A percentile compares a stretch with the other conserved stretches of the same genome.
Evolutionary conservation across 2,113 vertebrate genomes (phyloP).

Genomic region (Sturnus vulgaris): DNA sequence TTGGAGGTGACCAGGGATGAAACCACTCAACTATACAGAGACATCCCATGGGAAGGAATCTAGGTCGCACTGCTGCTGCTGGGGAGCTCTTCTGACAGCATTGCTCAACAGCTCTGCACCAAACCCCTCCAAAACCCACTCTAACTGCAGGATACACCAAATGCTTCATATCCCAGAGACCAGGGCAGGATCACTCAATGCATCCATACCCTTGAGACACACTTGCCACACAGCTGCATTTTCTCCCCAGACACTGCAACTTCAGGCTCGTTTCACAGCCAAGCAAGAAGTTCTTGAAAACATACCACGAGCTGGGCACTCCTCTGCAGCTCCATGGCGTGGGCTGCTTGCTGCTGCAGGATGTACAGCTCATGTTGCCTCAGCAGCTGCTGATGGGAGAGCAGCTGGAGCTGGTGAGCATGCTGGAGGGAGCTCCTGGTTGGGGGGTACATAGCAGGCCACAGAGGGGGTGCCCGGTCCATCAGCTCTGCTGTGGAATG

Average conservation of each 20-base stretch:
- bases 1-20: not conserved
- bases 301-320: conserved; percentile 85
- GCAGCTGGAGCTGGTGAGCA: conserved; percentile 94
- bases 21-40: not conserved
- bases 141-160: not conserved
- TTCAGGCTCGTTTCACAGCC: not conserved
- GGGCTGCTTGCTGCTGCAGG: conserved; percentile 95
- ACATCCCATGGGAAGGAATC: not conserved
- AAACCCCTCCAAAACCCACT: not conserved
- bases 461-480: conserved; percentile 88
- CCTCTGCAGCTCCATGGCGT: conserved; percentile 94
- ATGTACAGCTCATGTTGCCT: conserved; percentile 94
- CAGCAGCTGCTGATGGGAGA: conserved; percentile 95
- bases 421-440: conserved; percentile 89
- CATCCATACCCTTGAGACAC: not conserved
- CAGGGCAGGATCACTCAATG: not conserved
- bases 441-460: conserved; percentile 87
- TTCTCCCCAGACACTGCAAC: not conserved
- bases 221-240: not conserved
- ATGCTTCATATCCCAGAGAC: not conserved
- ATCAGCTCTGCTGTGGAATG: conserved; percentile 82
- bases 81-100: not conserved
- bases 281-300: not conserved
- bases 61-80: not conserved
- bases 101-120: not conserved